Conservation (phyloP, 2,797 vertebrate species). For the Anabacerthia variegaticeps region DNA sequence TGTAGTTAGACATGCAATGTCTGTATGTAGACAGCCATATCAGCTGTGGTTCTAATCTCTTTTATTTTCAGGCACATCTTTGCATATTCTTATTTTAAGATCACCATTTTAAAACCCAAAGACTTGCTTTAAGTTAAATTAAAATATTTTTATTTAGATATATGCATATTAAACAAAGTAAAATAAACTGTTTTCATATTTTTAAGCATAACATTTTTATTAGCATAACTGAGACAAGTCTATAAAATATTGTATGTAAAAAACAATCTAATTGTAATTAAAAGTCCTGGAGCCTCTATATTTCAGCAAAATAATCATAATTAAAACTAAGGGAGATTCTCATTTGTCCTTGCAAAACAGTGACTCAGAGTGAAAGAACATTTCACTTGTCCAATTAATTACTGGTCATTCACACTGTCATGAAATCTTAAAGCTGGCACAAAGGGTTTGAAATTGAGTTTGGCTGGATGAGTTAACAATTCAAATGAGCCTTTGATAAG, state of each 20-base stretch:
- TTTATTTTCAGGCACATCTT: not conserved
- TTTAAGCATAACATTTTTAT: not conserved
- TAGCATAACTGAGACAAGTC: not conserved
- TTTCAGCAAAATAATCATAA: not conserved
- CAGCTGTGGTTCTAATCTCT: not conserved
- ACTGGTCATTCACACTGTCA: not conserved
- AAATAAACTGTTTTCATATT: not conserved
- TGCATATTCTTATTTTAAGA: not conserved
- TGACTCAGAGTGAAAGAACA: not conserved
- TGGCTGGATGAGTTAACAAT: not conserved
- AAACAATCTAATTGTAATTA: not conserved
- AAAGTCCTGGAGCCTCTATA: not conserved
- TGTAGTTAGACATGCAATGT: not conserved
- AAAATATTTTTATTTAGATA: not conserved
- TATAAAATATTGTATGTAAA: not conserved
- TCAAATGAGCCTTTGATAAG: not conserved
- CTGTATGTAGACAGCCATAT: not conserved
- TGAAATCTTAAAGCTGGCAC: slow-evolving; percentile 1
- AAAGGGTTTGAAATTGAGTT: not conserved
- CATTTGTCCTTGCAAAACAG: not conserved
- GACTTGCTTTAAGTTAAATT: not conserved
- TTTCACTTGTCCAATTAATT: not conserved
- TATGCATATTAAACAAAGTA: not conserved
- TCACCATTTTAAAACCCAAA: not conserved
- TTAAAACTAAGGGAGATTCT: not conserved